Evolutionary conservation across 2,113 vertebrate genomes (phyloP), one percentile per base, ranked within the genome.

Genomic region (Hystrix cristata): DNA sequence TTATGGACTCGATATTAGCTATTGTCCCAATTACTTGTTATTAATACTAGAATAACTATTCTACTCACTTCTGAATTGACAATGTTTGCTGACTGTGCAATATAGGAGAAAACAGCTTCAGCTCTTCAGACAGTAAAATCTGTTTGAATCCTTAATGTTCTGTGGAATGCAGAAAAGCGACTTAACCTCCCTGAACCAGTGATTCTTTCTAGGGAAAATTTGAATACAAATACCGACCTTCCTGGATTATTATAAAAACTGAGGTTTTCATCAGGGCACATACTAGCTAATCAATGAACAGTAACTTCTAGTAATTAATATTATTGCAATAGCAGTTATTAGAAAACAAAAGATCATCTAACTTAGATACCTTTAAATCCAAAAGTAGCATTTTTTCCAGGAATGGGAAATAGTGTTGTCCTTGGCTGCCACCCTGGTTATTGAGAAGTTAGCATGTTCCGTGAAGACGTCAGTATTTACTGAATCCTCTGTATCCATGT

Each of bases 61-160:
- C 95, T 94, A 55, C 67, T 84, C 62, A 94, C 48, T 87, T 87
- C 69, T 72, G 48, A 78, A 78, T 94, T 96, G 64, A 88, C 16
- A n/a, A 55, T 55, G 16, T 4, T 65, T 55, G 84, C 60, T 88
- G 15, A 95, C 94, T 65, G 18, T 71, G 27, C 43, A 71, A 46
- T 78, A 85, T 64, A 72, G 10, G 43, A 31, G 7, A 84, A 85
- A 65, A n/a, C 74, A 10, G 10, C n/a, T 46, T 59, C 27, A 29
- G 5, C 43, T 74, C 29, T 69, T 29, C 48, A 48, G 31, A 21
- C 65, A 59, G 27, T 38, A 74, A 94, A 95, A 78, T 60, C 38
- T 65, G 11, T 81, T 84, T 78, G 90, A 90, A 29, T 72, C 25
- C 43, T 82, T 18, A 72, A 23, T 57, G 15, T 72, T 93, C 9